phyloP scores from a whole-genome alignment of 2,797 vertebrate genomes.

The Hozukius guyotensis region DNA sequence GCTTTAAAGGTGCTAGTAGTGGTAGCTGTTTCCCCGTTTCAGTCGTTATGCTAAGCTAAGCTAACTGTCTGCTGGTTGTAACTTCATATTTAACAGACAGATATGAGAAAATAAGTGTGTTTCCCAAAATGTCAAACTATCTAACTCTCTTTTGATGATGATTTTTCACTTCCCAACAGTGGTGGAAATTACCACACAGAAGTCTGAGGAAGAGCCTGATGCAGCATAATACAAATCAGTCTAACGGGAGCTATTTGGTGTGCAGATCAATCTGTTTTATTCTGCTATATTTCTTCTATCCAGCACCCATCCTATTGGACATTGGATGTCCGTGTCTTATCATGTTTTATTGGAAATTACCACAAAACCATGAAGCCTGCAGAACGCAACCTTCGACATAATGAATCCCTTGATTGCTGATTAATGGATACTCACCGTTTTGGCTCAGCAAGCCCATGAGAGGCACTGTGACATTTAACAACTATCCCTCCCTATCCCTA shows the following conservation, averaged over 20 bases:
- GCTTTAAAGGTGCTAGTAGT: background rate
- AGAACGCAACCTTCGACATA: constrained; percentile 13
- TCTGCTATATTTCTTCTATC: no score
- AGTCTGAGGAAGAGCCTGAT: no score
- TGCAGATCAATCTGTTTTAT: no score
- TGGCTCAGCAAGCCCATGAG: constrained; percentile 5
- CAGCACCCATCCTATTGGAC: no score
- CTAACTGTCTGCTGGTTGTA: background rate
- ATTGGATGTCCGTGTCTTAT: no score
- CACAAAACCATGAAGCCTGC: background rate
- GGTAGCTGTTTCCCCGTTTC: background rate
- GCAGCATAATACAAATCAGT: no score
- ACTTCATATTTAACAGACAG: background rate
- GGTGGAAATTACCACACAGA: background rate
- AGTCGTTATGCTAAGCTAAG: background rate
- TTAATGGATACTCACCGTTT: constrained; percentile 42
- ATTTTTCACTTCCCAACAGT: background rate
- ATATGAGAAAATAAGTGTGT: background rate
- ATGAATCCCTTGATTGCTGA: constrained; percentile 44
- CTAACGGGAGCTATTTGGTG: no score
- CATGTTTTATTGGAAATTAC: background rate
- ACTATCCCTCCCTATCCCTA: constrained; percentile 33
- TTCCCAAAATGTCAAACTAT: background rate
- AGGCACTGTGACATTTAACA: constrained; percentile 61
- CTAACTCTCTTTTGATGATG: background rate